Evolutionary conservation across 2,888 invertebrate genomes (phyloP).

Genomic region (Xylota sylvarum): DNA sequence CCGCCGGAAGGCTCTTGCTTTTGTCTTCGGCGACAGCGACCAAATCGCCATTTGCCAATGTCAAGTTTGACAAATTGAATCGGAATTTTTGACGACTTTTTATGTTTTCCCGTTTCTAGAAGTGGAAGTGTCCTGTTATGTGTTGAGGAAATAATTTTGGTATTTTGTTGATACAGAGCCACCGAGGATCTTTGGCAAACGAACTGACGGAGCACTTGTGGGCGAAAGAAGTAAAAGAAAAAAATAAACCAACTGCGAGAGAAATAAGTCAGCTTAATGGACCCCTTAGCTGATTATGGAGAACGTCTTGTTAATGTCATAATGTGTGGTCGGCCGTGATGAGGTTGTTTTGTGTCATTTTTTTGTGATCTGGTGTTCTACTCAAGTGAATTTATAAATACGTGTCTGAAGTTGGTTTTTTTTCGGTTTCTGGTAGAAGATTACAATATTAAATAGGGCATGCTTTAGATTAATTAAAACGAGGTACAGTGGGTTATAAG

Average conservation of each 20-base stretch:
- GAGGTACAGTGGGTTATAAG: neutral
- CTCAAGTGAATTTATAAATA: neutral
- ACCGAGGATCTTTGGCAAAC: conserved; percentile 35
- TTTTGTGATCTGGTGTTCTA: neutral
- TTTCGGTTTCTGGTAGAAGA: neutral
- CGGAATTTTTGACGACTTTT: neutral
- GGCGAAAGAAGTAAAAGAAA: conserved; percentile 7
- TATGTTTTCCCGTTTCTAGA: neutral
- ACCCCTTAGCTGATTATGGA: conserved; percentile 41
- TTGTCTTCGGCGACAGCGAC: neutral
- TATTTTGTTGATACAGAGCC: conserved; percentile 14
- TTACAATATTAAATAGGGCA: neutral
- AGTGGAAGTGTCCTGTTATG: neutral
- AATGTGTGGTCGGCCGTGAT: conserved; percentile 45
- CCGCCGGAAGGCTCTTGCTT: neutral
- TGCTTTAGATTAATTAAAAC: neutral
- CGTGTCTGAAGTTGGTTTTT: neutral
- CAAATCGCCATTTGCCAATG: conserved; percentile 61
- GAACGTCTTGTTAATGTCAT: conserved; percentile 58
- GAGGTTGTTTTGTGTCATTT: conserved; percentile 2
- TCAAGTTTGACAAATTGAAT: conserved; percentile 67
- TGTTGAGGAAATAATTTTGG: conserved; percentile 9
- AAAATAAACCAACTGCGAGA: conserved; percentile 41
- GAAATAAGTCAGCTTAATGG: conserved; percentile 55
- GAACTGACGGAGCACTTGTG: neutral